These are phyloP conservation scores for Mionectes macconnelli DNA, from an alignment of 2,113 vertebrate species.

Conservation along the genomic window DNA sequence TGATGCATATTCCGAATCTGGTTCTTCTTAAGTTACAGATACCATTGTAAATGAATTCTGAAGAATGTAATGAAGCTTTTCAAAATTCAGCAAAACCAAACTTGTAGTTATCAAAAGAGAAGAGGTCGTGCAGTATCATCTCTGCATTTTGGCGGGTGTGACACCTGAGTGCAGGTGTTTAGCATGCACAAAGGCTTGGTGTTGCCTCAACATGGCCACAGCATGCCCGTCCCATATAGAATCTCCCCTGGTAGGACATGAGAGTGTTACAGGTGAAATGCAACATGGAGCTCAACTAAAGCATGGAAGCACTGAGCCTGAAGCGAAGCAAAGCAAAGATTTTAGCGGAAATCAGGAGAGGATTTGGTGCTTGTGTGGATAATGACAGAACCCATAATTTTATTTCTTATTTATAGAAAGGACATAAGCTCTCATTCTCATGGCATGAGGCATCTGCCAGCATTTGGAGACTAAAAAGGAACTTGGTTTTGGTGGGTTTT, in stretches of 20 bases:
- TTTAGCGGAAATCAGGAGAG: not conserved
- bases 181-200: rapidly evolving
- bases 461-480: not conserved
- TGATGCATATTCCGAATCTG: not conserved
- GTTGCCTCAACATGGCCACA: not conserved
- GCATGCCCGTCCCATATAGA: not conserved
- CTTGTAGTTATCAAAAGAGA: not conserved
- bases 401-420: not conserved
- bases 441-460: not conserved
- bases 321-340: not conserved
- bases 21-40: not conserved
- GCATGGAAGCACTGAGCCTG: not conserved
- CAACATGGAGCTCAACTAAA: not conserved
- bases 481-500: not conserved
- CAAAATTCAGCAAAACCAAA: not conserved
- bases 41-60: not conserved
- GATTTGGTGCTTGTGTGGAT: not conserved
- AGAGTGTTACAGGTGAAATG: not conserved
- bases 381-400: not conserved
- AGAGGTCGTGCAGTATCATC: not conserved
- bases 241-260: not conserved
- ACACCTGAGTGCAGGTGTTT: not conserved
- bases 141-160: not conserved
- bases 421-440: not conserved
- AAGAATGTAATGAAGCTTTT: not conserved